Conservation (phyloP, 1,140 invertebrate genomes). For the Pogonus chalceus region DNA sequence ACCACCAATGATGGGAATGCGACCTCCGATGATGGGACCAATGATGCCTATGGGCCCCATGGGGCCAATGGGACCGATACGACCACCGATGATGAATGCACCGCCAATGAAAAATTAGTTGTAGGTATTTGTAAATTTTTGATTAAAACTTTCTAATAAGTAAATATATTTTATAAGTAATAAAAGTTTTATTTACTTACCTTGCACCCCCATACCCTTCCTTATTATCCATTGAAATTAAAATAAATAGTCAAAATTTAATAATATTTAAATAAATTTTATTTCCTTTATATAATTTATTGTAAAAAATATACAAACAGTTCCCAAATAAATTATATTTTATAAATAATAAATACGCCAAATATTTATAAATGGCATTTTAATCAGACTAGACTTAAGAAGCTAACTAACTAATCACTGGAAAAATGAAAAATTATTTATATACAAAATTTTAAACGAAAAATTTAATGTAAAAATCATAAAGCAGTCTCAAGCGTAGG, state of each 20-base stretch:
- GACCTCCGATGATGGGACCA: slow-evolving; percentile 62
- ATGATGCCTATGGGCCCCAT: slow-evolving; percentile 68
- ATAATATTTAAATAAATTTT: too few species aligned
- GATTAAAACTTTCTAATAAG: too few species aligned
- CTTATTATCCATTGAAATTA: too few species aligned
- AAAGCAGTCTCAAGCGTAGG: slow-evolving; percentile 49
- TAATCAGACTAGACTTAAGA: neutral
- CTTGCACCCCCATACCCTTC: too few species aligned
- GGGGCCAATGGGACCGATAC: slow-evolving; percentile 57
- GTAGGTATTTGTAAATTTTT: neutral
- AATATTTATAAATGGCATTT: slow-evolving; percentile 2
- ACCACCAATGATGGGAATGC: slow-evolving; percentile 74
- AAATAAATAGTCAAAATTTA: too few species aligned
- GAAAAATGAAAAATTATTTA: neutral
- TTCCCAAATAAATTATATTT: slow-evolving; percentile 6
- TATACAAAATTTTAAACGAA: neutral
- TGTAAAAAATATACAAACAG: slow-evolving; percentile 7
- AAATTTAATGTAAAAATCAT: slow-evolving; percentile 29
- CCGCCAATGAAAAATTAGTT: slow-evolving; percentile 50
- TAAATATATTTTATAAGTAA: too few species aligned
- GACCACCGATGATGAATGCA: slow-evolving; percentile 56
- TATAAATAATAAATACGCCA: slow-evolving; percentile 1
- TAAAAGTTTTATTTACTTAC: too few species aligned
- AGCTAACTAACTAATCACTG: slow-evolving; percentile 5
- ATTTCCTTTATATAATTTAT: too few species aligned